Conservation (phyloP, 2,888 invertebrate species). For the Lasiommata megera region DNA sequence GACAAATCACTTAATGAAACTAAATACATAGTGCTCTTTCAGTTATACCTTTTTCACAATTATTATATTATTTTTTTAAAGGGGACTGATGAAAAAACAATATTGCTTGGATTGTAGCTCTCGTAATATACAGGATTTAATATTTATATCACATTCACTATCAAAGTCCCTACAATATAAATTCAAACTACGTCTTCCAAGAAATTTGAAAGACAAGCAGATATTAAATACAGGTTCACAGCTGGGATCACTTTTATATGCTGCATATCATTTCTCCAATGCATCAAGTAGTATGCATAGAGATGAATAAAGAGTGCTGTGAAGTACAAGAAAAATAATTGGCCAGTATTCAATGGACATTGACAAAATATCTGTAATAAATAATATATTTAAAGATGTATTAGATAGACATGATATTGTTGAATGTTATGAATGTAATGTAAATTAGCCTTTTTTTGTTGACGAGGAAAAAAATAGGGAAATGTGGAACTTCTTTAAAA, state of each 20-base stretch:
- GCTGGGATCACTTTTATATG: conserved; percentile 85
- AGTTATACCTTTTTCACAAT: too few species aligned
- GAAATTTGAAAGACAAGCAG: conserved; percentile 77
- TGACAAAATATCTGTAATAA: conserved; percentile 76
- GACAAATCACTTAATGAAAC: too few species aligned
- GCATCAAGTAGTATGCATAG: conserved; percentile 83
- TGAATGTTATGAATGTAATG: conserved; percentile 83
- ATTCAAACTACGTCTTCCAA: conserved; percentile 83
- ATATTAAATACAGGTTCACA: conserved; percentile 87
- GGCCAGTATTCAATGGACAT: conserved; percentile 73
- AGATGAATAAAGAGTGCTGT: conserved; percentile 85
- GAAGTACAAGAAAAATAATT: conserved; percentile 81
- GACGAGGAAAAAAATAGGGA: conserved; percentile 78
- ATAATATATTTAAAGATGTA: conserved; percentile 83
- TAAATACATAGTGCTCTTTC: too few species aligned
- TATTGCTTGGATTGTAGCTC: conserved; percentile 67
- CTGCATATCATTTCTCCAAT: conserved; percentile 82
- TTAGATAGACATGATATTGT: conserved; percentile 78
- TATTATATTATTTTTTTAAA: too few species aligned
- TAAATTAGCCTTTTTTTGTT: conserved; percentile 86
- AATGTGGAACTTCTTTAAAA: conserved; percentile 83
- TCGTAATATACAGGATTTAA: conserved; percentile 67
- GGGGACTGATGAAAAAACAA: conserved; percentile 56
- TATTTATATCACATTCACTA: conserved; percentile 85
- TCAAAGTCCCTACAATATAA: conserved; percentile 82